These are phyloP conservation scores for Trigoniulus corallinus DNA, from an alignment of 1,140 invertebrate species.

Conservation along the genomic window DNA sequence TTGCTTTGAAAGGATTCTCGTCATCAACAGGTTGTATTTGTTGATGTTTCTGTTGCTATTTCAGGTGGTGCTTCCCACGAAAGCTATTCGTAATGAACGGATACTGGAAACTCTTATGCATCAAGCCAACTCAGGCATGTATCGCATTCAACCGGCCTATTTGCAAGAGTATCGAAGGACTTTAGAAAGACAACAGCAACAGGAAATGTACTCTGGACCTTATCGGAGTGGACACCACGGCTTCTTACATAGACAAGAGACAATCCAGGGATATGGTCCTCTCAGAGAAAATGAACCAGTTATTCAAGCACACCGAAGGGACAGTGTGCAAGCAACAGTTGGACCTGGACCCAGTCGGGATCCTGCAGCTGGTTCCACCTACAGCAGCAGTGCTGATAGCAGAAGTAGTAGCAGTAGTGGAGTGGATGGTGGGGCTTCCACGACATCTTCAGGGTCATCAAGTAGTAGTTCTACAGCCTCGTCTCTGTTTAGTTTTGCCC, in stretches of 20 bases:
- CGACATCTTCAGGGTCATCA: background rate
- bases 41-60: too few relatives aligned
- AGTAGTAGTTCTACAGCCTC: background rate
- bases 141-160: conserved; percentile 71
- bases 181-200: background rate
- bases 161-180: conserved; percentile 55
- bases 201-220: background rate
- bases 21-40: too few relatives aligned
- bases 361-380: background rate
- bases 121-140: conserved; percentile 83
- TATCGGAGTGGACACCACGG: background rate
- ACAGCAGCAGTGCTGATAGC: background rate
- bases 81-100: conserved; percentile 79
- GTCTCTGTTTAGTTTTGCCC: background rate
- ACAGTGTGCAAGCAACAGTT: background rate
- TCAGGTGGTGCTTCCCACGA: conserved; percentile 74
- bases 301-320: background rate
- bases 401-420: background rate
- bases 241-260: background rate
- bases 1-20: too few relatives aligned
- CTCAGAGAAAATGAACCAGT: background rate
- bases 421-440: background rate
- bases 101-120: conserved; percentile 85
- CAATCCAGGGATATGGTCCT: background rate
- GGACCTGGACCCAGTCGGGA: background rate